phyloP scores from a whole-genome alignment of 1,140 invertebrate genomes.

The Penaeus indicus region DNA sequence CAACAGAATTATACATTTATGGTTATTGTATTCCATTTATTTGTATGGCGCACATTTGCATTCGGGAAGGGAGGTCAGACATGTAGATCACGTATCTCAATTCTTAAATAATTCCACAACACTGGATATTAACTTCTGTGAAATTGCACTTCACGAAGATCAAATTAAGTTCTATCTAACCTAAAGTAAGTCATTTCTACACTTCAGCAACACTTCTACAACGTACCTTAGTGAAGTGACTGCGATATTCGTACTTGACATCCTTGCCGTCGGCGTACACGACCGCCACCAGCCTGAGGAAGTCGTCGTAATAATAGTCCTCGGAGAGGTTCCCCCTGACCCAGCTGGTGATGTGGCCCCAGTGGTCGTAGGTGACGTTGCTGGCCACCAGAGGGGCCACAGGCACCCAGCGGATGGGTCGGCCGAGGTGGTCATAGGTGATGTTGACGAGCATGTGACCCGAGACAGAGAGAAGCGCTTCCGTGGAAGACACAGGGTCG shows the following conservation, averaged over 20 bases:
- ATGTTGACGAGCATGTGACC: constrained; percentile 88
- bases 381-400: constrained; percentile 68
- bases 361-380: constrained; percentile 63
- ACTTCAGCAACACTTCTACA: no score
- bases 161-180: no score
- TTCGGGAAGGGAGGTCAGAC: no score
- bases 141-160: no score
- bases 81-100: no score
- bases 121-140: no score
- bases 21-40: no score
- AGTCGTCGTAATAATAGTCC: constrained; percentile 57
- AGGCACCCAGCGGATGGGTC: constrained; percentile 90
- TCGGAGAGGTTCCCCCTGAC: constrained; percentile 57
- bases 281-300: constrained; percentile 51
- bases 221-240: constrained; percentile 56
- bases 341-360: constrained; percentile 63
- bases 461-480: constrained; percentile 90
- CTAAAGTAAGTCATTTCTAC: no score
- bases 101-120: no score
- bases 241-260: constrained; percentile 61
- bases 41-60: no score
- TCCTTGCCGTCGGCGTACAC: constrained; percentile 60
- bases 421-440: constrained; percentile 89
- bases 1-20: no score
- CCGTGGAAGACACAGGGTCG: constrained; percentile 84